A percentile compares a stretch with the other conserved stretches of the same genome.
Conservation (phyloP, 2,797 vertebrate genomes). For the Sylvilagus floridanus region DNA sequence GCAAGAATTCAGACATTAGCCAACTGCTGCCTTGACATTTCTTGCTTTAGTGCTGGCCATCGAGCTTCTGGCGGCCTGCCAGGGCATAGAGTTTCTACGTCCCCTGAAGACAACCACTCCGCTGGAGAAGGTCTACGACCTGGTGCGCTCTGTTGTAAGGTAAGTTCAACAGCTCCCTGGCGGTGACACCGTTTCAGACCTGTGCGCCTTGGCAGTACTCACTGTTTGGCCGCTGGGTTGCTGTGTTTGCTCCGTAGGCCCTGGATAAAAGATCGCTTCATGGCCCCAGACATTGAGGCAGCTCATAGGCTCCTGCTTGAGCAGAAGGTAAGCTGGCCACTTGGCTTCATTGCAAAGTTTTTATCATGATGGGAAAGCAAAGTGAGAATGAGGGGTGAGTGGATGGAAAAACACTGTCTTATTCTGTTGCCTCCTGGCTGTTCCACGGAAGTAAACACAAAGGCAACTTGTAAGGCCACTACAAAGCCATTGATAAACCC, state of each 20-base stretch:
- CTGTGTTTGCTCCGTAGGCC: constrained; percentile 88
- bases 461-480: background rate
- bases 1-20: background rate
- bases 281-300: constrained; percentile 97
- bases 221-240: constrained; percentile 87
- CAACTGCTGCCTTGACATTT: background rate
- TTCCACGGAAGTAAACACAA: background rate
- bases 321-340: constrained; percentile 91
- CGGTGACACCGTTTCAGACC: constrained; percentile 42
- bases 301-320: constrained; percentile 94
- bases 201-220: constrained; percentile 73
- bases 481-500: background rate
- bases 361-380: background rate
- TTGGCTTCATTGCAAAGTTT: background rate
- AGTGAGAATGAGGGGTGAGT: background rate
- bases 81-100: constrained; percentile 98
- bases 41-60: constrained; percentile 93
- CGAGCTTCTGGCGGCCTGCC: constrained; percentile 96
- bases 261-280: constrained; percentile 99
- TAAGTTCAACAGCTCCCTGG: constrained; percentile 87
- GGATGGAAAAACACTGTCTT: background rate
- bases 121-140: constrained; percentile 98
- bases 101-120: constrained; percentile 97
- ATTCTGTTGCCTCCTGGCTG: background rate
- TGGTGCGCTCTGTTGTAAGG: constrained; percentile 97